Evolutionary conservation across 2,888 invertebrate genomes (phyloP).

Genomic region (Phasia obesa): DNA sequence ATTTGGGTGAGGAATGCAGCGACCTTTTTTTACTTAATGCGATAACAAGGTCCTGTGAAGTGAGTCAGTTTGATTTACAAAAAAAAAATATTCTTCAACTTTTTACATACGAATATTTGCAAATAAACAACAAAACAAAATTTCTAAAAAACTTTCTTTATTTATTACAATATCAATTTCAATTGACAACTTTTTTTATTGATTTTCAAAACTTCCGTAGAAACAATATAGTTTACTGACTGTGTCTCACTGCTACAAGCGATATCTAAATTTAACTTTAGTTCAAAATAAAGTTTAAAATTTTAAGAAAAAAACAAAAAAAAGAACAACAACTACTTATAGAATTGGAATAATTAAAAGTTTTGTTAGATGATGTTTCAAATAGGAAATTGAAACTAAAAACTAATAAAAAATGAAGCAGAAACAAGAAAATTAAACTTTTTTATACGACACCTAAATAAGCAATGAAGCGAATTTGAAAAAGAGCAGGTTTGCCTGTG

Average conservation of each 20-base stretch:
- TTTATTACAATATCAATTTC: not conserved
- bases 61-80: no score
- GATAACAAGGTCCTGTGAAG: no score
- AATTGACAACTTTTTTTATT: constrained; percentile 5
- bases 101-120: no score
- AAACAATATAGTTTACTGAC: not conserved
- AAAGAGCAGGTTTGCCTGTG: no score
- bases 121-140: not conserved
- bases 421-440: not conserved
- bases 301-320: no score
- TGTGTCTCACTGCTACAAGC: not conserved
- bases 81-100: no score
- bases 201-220: not conserved
- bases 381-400: constrained; percentile 15
- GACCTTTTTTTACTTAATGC: no score
- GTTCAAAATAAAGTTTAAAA: not conserved
- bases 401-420: not conserved
- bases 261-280: not conserved
- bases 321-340: not conserved
- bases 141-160: not conserved
- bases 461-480: no score
- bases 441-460: not conserved
- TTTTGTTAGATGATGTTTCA: constrained; percentile 5
- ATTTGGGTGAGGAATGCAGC: no score
- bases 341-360: not conserved